phyloP scores from a whole-genome alignment of 2,888 invertebrate species.

The Villa cingulata region DNA sequence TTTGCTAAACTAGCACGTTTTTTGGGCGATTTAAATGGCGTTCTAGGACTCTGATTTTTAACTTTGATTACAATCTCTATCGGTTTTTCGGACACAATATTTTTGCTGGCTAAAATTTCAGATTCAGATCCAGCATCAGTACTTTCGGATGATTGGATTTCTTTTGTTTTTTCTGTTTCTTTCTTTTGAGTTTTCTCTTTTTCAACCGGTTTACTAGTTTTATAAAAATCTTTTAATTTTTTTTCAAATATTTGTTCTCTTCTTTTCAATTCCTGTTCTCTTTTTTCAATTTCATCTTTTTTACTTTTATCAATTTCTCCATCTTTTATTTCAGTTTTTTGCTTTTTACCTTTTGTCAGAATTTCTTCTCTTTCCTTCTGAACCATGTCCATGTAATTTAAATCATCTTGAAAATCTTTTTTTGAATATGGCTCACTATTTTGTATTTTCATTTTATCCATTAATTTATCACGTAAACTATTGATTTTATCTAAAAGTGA shows the following conservation, averaged over 20 bases:
- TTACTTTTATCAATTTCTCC: slow-evolving; percentile 1
- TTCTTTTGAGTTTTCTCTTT: slow-evolving; percentile 1
- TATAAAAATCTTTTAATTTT: slow-evolving; percentile 21
- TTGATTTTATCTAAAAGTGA: slow-evolving; percentile 26
- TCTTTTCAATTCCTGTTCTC: slow-evolving; percentile 23
- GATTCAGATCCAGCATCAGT: not conserved
- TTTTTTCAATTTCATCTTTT: slow-evolving; percentile 12
- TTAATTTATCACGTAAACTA: slow-evolving; percentile 21
- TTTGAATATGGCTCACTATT: slow-evolving; percentile 4
- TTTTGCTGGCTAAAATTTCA: not conserved
- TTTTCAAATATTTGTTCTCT: slow-evolving; percentile 24
- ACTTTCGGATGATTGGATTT: slow-evolving; percentile 1
- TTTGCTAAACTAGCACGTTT: slow-evolving; percentile 3
- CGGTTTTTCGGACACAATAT: slow-evolving; percentile 12
- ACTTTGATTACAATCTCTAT: slow-evolving; percentile 29
- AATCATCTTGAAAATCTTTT: slow-evolving; percentile 9
- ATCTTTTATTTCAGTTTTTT: not conserved
- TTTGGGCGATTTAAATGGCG: slow-evolving; percentile 12
- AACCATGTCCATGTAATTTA: slow-evolving; percentile 20
- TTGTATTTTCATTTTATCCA: slow-evolving; percentile 23
- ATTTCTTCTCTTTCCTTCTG: slow-evolving; percentile 25
- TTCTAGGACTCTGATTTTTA: slow-evolving; percentile 17
- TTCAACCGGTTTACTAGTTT: slow-evolving; percentile 5
- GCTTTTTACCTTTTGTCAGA: slow-evolving; percentile 9
- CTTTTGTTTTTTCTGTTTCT: slow-evolving; percentile 1